phyloP scores from a whole-genome alignment of 2,113 vertebrate species.

The Siniperca knerii region DNA sequence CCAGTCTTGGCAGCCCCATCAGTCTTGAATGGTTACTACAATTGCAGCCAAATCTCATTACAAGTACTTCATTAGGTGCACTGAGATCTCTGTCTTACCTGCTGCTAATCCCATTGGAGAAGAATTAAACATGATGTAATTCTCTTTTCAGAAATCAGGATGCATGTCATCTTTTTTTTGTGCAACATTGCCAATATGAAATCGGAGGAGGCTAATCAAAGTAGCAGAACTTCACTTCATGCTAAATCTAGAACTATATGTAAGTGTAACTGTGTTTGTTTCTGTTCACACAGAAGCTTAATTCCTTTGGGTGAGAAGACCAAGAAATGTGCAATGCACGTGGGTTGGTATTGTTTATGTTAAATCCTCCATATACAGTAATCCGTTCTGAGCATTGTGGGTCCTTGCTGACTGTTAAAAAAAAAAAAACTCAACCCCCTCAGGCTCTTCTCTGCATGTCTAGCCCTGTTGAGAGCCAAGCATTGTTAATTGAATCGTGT shows the following conservation, averaged over 20 bases:
- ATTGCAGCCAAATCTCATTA: constrained; percentile 75
- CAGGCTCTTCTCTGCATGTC: constrained; percentile 43
- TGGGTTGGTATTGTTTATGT: constrained; percentile 56
- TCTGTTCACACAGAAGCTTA: constrained; percentile 35
- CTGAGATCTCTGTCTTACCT: constrained; percentile 66
- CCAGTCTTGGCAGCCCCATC: constrained; percentile 59
- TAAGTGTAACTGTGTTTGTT: constrained; percentile 14
- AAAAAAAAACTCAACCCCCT: neutral
- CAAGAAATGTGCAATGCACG: constrained; percentile 37
- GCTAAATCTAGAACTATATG: constrained; percentile 24
- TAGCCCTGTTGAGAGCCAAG: constrained; percentile 43
- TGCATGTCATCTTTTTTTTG: constrained; percentile 17
- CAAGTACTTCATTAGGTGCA: constrained; percentile 62
- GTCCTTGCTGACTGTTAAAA: constrained; percentile 27
- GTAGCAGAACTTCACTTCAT: neutral
- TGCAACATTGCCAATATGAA: neutral
- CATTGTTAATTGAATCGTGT: constrained; percentile 61
- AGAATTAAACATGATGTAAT: constrained; percentile 65
- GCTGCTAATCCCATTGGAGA: constrained; percentile 65
- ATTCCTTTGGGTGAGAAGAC: constrained; percentile 48
- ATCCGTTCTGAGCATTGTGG: constrained; percentile 41
- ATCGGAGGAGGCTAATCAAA: constrained; percentile 19
- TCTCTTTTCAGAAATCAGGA: constrained; percentile 32
- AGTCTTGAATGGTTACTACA: constrained; percentile 50
- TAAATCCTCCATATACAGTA: constrained; percentile 49